Base-by-base conservation (phyloP, 2,888 invertebrate genomes). In the Drosophila lutescens region DNA sequence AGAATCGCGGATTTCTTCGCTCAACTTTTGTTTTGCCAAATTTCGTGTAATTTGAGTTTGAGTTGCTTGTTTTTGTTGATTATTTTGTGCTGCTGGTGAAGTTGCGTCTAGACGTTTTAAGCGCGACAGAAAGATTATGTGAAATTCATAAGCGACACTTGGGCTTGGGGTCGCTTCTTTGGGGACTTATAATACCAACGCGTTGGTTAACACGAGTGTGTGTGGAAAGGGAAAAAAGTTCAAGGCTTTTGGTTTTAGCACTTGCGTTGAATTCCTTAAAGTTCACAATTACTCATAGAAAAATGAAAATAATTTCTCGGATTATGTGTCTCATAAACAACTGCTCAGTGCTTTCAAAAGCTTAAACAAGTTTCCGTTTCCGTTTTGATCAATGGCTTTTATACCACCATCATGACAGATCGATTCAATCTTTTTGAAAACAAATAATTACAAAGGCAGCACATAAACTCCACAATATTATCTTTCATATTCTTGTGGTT, bases 21-120 rank as follows among this genome's bases (percentile, higher is more conserved):
- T 36, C 30, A 46, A 36, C 23, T 32, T 55, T 67, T 63, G 59
- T 70, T 56, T 56, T 59, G 23, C 26, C 50, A 32, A 53, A 62
- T 73, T 73, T 66, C 55, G 58, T 41, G 36, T 68, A 78, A 65
- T 81, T 76, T 36, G 62, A 78, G 67, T 59, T 66, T 47, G 46
- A 66, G 54, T 41, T 43, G 41, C 62, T 63, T 47, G 15, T 68
- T 54, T 68, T 68, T 68, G 69, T 68, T 66, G 68, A 32, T 53
- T 65, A 44, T 67, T 65, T 65, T 51, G 26, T 41, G 8, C 17
- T 60, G 69, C 54, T 54, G 23, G 60, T 54, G 72, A 68, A 61
- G 75, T 73, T 82, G 61, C 34, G 88, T 82, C 82, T 82, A 82
- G 88, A 87, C 81, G 23, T 53, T 71, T 77, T 59, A 79, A 65